These are phyloP conservation scores for Belgica antarctica DNA, from an alignment of 2,888 invertebrate species.

Conservation along the genomic window DNA sequence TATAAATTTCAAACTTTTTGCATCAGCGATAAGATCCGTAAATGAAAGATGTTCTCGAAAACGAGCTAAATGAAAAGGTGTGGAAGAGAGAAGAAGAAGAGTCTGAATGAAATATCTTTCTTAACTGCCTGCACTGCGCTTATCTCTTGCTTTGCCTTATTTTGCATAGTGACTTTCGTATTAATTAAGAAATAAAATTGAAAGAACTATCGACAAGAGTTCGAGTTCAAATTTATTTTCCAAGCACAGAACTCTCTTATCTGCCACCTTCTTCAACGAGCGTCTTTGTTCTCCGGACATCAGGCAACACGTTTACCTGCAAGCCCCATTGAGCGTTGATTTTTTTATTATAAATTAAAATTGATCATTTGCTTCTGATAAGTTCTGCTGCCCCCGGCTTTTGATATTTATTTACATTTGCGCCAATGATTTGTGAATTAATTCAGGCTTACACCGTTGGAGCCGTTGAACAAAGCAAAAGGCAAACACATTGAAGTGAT, in stretches of 20 bases:
- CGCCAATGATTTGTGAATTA: background rate
- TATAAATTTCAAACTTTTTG: background rate
- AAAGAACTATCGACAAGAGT: background rate
- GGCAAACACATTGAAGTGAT: conserved; percentile 21
- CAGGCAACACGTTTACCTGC: conserved; percentile 28
- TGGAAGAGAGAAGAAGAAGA: too few relatives aligned
- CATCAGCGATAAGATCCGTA: conserved; percentile 15
- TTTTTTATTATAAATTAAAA: conserved; percentile 42
- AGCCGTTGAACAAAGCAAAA: conserved; percentile 7
- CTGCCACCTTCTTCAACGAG: conserved; percentile 10
- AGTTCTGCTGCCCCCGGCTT: conserved; percentile 7
- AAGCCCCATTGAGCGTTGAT: conserved; percentile 26
- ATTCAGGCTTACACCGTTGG: conserved; percentile 3
- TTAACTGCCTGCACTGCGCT: too few relatives aligned
- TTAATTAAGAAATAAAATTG: conserved; percentile 38
- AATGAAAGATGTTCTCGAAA: conserved; percentile 8
- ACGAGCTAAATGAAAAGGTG: background rate
- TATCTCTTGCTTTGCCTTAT: background rate
- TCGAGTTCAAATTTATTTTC: conserved; percentile 27
- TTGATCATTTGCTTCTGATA: conserved; percentile 39
- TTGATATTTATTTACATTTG: conserved; percentile 5
- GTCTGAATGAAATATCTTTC: background rate
- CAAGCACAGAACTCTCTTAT: background rate
- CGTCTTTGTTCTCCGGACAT: background rate
- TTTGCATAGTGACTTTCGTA: background rate